Evolutionary conservation across 2,113 vertebrate genomes (phyloP).

Genomic region (Coracopsis vasa): DNA sequence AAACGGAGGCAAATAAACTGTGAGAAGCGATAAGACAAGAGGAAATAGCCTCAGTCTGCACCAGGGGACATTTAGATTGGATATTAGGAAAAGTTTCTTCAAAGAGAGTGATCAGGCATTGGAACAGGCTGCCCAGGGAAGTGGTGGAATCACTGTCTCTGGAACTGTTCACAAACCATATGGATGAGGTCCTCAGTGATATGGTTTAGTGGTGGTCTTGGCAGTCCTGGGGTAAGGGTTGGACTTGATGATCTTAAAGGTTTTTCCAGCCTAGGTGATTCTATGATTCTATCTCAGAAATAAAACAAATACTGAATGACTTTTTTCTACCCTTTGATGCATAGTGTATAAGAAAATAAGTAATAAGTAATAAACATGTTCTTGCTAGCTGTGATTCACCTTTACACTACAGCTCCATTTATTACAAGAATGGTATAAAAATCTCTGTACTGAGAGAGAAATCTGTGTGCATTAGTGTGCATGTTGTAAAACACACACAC

Average conservation of each 20-base stretch:
- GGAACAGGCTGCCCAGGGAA: background rate
- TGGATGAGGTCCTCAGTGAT: background rate
- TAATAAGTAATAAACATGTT: background rate
- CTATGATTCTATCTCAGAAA: background rate
- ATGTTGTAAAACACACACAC: background rate
- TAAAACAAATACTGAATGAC: background rate
- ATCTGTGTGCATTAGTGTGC: background rate
- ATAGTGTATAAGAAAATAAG: background rate
- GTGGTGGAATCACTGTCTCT: background rate
- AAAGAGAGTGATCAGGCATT: background rate
- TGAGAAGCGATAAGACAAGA: background rate
- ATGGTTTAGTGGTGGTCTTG: background rate
- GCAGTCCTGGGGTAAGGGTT: background rate
- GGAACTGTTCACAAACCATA: background rate
- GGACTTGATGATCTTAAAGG: background rate
- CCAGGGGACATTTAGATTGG: background rate
- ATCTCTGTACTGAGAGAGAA: background rate
- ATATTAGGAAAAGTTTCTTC: background rate
- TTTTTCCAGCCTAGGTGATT: background rate
- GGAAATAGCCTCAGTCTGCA: background rate
- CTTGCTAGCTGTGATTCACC: background rate
- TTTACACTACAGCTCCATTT: background rate
- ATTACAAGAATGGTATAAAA: background rate
- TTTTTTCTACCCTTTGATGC: background rate
- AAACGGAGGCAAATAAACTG: background rate